Conservation (phyloP, 2,888 invertebrate species). For the Lycaena phlaeas region DNA sequence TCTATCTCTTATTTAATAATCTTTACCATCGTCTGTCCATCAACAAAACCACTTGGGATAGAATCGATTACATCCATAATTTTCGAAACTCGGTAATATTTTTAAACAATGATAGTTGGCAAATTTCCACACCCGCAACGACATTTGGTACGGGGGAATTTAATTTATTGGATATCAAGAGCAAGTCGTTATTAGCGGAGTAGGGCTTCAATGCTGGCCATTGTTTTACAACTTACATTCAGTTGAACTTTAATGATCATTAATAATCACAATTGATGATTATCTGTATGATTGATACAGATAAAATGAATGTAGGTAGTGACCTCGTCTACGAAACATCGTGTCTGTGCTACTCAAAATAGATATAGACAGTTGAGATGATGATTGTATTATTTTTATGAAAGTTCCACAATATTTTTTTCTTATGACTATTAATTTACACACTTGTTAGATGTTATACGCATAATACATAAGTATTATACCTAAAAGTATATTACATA, state of each 20-base stretch:
- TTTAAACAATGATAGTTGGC: slow-evolving; percentile 24
- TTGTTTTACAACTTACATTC: slow-evolving; percentile 22
- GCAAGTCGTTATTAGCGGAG: slow-evolving; percentile 19
- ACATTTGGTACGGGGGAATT: slow-evolving; percentile 23
- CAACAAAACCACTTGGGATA: too few species aligned
- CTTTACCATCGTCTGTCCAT: too few species aligned
- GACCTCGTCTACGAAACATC: background rate
- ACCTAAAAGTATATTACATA: too few species aligned
- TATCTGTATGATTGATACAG: slow-evolving; percentile 7
- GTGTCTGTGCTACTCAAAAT: background rate
- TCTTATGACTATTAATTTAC: too few species aligned
- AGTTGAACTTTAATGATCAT: slow-evolving; percentile 19
- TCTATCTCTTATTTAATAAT: too few species aligned
- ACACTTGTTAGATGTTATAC: too few species aligned
- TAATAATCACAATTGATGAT: slow-evolving; percentile 16
- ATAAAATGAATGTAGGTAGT: background rate
- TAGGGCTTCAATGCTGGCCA: slow-evolving; percentile 17
- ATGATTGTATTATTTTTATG: too few species aligned
- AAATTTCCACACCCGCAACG: slow-evolving; percentile 21
- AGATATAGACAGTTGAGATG: background rate
- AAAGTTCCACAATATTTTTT: too few species aligned
- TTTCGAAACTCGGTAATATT: slow-evolving; percentile 1
- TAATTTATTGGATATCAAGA: slow-evolving; percentile 25
- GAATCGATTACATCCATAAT: too few species aligned
- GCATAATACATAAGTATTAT: too few species aligned